Evolutionary conservation across 2,113 vertebrate species (phyloP), one percentile per base, ranked within the genome.

Genomic region (Nyctibius bracteatus): DNA sequence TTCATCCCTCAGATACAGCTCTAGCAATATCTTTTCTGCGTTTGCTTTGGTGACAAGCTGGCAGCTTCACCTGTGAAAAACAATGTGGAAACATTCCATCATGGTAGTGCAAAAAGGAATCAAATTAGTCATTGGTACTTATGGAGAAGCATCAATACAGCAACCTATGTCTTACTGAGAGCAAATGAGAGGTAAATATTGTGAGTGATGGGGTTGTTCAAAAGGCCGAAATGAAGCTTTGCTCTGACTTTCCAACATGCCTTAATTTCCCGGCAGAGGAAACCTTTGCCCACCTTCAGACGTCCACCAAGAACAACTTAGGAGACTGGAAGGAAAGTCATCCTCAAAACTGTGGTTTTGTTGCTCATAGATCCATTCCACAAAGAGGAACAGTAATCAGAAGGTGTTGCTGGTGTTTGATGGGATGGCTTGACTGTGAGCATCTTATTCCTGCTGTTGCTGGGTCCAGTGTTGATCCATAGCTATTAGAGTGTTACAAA

Each of bases 381-480:
- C 1, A 0, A 41, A 65, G 19, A 54, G 19, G 8, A 78, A 19
- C 21, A 25, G 33, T 39, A 63, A 59, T 39, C 39, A 71, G 41
- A 79, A 90, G 19, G 12, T 86, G 19, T n/a, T 82, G 35, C 22
- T 68, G 13, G 4, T 72, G 46, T 81, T 51, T 35, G 22, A 47
- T 35, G 24, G 24, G 14, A 20, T 46, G 30, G 3, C 5, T 75
- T 63, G 17, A 16, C 21, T 61, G 12, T 49, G 24, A 68, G 21
- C 30, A 46, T 17, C 55, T 52, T 51, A 23, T 22, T 75, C 9
- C 6, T 37, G 25, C 24, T 0, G 0, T 55, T 72, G 15, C 13
- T 54, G 30, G 4, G 18, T 58, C 43, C 59, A 49, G 0, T 23
- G 49, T 5, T 5, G 2, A 25, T 30, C 47, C n/a, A 12, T 9